Conservation (phyloP, 2,888 invertebrate species). For the Diloba caeruleocephala region DNA sequence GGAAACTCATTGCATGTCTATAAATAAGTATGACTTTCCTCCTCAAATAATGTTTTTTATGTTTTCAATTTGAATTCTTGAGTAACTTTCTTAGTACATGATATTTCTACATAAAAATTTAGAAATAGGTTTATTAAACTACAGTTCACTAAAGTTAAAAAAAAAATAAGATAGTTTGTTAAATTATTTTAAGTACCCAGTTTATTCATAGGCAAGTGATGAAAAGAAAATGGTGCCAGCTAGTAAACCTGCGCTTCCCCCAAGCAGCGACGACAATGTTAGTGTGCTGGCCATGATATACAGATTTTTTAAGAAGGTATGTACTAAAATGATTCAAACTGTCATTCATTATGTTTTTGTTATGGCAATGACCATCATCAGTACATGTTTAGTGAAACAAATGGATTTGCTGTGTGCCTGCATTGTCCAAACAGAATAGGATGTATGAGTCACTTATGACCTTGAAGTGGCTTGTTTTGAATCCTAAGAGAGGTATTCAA, state of each 20-base stretch:
- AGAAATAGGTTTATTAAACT: too few species aligned
- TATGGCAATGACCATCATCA: conserved; percentile 27
- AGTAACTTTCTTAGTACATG: too few species aligned
- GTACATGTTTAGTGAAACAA: conserved; percentile 16
- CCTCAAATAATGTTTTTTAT: too few species aligned
- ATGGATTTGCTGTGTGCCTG: conserved; percentile 25
- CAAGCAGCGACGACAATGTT: conserved; percentile 80
- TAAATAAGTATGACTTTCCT: conserved; percentile 79
- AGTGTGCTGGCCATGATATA: conserved; percentile 90
- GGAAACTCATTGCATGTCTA: conserved; percentile 56
- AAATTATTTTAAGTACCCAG: background rate
- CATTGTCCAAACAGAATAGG: conserved; percentile 56
- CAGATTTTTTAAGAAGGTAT: conserved; percentile 90
- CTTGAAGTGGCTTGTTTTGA: conserved; percentile 66
- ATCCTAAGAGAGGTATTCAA: conserved; percentile 65
- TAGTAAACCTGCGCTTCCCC: conserved; percentile 80
- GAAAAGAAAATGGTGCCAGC: conserved; percentile 77
- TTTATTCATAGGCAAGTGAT: conserved; percentile 67
- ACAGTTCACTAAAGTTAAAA: background rate
- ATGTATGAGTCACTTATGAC: conserved; percentile 68
- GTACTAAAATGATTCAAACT: conserved; percentile 1
- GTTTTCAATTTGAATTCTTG: conserved; percentile 34
- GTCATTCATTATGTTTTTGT: conserved; percentile 19
- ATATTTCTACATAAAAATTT: too few species aligned
- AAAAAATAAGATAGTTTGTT: background rate